Base-by-base conservation (phyloP, 2,797 vertebrate genomes). In the Pygocentrus nattereri region DNA sequence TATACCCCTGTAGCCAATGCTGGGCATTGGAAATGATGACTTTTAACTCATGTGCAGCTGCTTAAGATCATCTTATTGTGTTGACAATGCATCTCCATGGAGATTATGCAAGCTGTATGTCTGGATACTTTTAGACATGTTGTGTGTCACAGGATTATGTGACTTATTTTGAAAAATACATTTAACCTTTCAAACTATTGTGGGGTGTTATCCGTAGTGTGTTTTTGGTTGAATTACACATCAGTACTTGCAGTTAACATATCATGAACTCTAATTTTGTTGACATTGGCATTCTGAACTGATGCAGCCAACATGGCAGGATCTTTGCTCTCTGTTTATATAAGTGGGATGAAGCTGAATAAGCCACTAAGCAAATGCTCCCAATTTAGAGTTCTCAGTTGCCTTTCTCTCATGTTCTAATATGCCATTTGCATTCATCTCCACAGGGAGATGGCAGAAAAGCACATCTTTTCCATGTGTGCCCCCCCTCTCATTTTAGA, bases 321-420 rank as follows among this genome's bases (percentile, higher is more conserved):
- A 27, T 31, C n/a, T 38, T 69, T 67, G 31, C 76, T 77, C 73
- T 56, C 64, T 38, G 59, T 69, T 67, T 65, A 79, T 44, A 44
- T 52, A 82, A 83, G 82, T 83, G 77, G 77, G 77, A 71, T 64
- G 74, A 68, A 73, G 76, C 70, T 77, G 78, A 65, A 79, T 76
- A 80, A 74, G 69, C 34, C 61, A 58, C 27, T 41, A 62, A 50
- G 74, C 82, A 77, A 76, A 73, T 15, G 16, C 58, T 84, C 54
- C 31, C n/a, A 59, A 59, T 58, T 74, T 58, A 74, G 54, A 54
- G 54, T 27, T 56, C 50, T 56, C 54, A 74, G 62, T 77, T 41
- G 31, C 69, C 18, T 78, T 84, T 68, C 31, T 50, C 76, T 77
- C 69, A 64, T 38, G 30, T 64, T 77, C 61, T 77, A 68, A 81